Base-by-base conservation (phyloP, 2,113 vertebrate genomes). In the Apteryx owenii region DNA sequence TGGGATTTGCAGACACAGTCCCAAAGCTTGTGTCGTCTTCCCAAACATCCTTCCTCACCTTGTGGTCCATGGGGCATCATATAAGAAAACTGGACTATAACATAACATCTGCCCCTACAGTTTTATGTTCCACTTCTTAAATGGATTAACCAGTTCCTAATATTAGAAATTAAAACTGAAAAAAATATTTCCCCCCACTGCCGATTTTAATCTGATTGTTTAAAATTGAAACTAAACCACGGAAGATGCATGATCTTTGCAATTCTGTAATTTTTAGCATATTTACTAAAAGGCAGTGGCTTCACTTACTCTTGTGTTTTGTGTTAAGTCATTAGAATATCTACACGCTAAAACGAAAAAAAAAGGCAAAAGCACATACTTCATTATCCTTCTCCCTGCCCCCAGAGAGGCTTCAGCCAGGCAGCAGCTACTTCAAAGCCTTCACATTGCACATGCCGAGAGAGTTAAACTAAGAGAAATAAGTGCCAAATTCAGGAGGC, bases 371-470 rank as follows among this genome's bases (percentile, higher is more conserved):
- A 78, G 10, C 31, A 83, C 1, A 1, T 69, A 91, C 19, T 88
- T 92, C 65, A 83, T 89, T 90, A 85, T 85, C 60, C 50, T 91
- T 61, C 40, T 79, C 40, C 50, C 56, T 66, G 70, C 4, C 72
- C 68, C 72, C 28, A 83, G 81, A 93, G 94, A 89, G 76, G 60
- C 15, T 91, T 91, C 81, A 85, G 50, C 23, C 75, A 90, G 75
- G 33, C 91, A 95, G 78, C 50, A 93, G 75, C 75, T 93, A 93
- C 69, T 95, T 96, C 95, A 97, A 93, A 96, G 95, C 79, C 71
- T 85, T 90, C 81, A 36, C n/a, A 70, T 12, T 3, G 6, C 72
- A 83, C 68, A 60, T 44, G 82, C 65, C 88, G 90, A 81, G 81
- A 93, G 94, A 97, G 56, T 77, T 54, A 40, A 85, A 94, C 75